These are phyloP conservation scores for Reinhardtius hippoglossoides DNA, from an alignment of 2,113 vertebrate genomes.

Conservation along the genomic window DNA sequence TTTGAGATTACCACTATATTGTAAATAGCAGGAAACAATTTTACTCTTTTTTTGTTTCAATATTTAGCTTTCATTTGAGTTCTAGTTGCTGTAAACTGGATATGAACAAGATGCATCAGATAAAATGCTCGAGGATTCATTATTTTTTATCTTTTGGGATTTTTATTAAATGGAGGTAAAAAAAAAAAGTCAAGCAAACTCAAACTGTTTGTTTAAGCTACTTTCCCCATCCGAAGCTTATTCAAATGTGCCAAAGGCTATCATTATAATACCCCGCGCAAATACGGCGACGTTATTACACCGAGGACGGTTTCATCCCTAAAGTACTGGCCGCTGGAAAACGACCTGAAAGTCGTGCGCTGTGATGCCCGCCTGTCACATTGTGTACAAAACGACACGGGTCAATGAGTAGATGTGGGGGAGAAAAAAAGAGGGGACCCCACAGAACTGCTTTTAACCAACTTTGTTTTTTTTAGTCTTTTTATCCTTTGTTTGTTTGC, in stretches of 20 bases:
- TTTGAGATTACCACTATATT: no score
- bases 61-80: background rate
- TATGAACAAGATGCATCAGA: conserved; percentile 4
- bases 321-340: conserved; percentile 59
- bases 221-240: conserved; percentile 44
- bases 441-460: conserved; percentile 43
- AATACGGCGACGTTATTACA: conserved; percentile 56
- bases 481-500: conserved; percentile 67
- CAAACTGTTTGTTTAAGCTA: conserved; percentile 53
- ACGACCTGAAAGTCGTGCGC: conserved; percentile 35
- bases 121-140: conserved; percentile 27
- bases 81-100: background rate
- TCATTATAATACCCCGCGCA: conserved; percentile 62
- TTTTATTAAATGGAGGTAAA: conserved; percentile 17
- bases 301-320: conserved; percentile 57
- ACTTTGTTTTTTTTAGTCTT: conserved; percentile 63
- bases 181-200: conserved; percentile 46
- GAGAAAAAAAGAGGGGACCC: background rate
- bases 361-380: conserved; percentile 24
- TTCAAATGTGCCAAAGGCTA: conserved; percentile 66
- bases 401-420: conserved; percentile 53
- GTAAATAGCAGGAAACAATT: background rate
- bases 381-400: conserved; percentile 62
- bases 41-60: background rate
- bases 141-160: conserved; percentile 34